These are phyloP conservation scores for Drosophila suzukii DNA, from an alignment of 1,140 invertebrate species.

Conservation along the genomic window DNA sequence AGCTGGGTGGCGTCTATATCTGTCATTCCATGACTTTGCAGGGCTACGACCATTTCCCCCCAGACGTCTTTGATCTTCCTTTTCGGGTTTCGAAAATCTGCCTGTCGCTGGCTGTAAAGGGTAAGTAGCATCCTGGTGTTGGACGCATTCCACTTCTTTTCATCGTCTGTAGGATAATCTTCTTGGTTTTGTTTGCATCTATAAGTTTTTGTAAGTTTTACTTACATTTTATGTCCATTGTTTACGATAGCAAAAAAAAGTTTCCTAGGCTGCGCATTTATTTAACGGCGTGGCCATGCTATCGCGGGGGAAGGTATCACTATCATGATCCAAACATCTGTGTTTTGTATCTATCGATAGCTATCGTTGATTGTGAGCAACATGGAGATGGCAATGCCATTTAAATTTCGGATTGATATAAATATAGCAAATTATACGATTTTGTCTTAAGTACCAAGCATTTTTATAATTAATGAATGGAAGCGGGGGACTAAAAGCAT, in stretches of 20 bases:
- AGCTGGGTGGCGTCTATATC: conserved; percentile 26
- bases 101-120: conserved; percentile 3
- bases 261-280: neutral
- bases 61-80: conserved; percentile 27
- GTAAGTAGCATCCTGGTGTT: conserved; percentile 11
- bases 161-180: neutral
- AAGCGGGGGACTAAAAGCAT: too few species aligned
- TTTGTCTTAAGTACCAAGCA: too few species aligned
- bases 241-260: neutral
- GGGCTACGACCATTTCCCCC: conserved; percentile 6
- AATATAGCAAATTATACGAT: too few species aligned
- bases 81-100: conserved; percentile 2
- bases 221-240: conserved; percentile 19
- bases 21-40: conserved; percentile 8
- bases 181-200: neutral
- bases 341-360: conserved; percentile 6
- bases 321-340: conserved; percentile 33
- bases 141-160: conserved; percentile 11
- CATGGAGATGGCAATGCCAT: neutral
- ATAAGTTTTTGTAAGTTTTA: neutral
- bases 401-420: neutral
- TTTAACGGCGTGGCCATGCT: neutral
- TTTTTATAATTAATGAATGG: too few species aligned
- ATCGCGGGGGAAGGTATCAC: conserved; percentile 3
- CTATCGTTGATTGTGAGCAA: conserved; percentile 15